Conservation (phyloP, 2,888 invertebrate species). For the Lepidonotus clava region DNA sequence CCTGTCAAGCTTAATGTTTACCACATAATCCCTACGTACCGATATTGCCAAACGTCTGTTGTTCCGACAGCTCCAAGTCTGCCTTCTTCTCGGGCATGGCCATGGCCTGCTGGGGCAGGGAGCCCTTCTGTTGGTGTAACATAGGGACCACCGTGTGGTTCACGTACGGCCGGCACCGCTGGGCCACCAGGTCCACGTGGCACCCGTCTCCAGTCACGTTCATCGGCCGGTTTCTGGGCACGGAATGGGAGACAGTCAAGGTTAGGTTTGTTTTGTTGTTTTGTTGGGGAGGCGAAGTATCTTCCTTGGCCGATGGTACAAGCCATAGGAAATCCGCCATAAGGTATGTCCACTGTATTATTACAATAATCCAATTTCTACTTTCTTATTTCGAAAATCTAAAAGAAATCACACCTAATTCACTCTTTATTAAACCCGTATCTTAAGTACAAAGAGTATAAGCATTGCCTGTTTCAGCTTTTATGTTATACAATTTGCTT, state of each 20-base stretch:
- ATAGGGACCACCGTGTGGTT: conserved; percentile 43
- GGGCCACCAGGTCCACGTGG: conserved; percentile 49
- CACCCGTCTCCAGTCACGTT: conserved; percentile 39
- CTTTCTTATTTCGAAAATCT: no score
- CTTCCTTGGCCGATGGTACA: no score
- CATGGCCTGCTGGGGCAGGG: conserved; percentile 51
- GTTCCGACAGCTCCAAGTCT: not conserved
- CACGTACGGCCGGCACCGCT: conserved; percentile 47
- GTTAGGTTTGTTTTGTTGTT: not conserved
- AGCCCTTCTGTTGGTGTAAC: conserved; percentile 8
- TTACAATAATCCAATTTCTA: no score
- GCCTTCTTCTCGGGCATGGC: conserved; percentile 49
- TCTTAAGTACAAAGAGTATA: no score
- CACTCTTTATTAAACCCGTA: no score
- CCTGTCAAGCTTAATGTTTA: no score
- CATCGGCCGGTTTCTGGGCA: conserved; percentile 20
- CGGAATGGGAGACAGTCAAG: not conserved
- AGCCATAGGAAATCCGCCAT: no score
- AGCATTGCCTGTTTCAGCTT: no score
- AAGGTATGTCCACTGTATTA: no score
- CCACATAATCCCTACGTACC: no score
- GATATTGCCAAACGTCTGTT: conserved; percentile 46
- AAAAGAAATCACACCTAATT: no score
- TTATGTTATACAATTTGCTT: no score
- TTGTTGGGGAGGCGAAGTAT: not conserved